A percentile compares a stretch with the other conserved stretches of the same genome.
These are phyloP conservation scores for Geophilus truncorum DNA, from an alignment of 2,888 invertebrate genomes.

Conservation along the genomic window DNA sequence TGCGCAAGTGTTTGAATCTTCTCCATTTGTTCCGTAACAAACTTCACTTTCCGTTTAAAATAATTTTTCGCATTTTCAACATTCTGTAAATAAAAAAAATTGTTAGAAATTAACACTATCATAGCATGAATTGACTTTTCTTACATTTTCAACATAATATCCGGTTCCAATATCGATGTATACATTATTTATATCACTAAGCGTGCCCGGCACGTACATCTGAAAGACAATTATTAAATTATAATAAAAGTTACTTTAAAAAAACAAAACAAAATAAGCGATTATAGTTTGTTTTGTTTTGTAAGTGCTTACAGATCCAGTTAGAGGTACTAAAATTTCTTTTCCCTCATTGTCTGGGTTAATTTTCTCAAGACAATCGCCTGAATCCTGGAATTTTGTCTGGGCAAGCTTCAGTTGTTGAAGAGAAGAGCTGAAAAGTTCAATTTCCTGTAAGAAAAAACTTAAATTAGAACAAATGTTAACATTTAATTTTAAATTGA, in stretches of 20 bases:
- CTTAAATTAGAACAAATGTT: background rate
- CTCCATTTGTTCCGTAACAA: slow-evolving; percentile 33
- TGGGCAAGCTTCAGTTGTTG: slow-evolving; percentile 62
- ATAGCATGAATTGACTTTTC: background rate
- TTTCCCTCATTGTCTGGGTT: slow-evolving; percentile 71
- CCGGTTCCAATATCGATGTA: slow-evolving; percentile 95
- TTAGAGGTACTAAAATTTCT: slow-evolving; percentile 85
- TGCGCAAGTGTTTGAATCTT: slow-evolving; percentile 29
- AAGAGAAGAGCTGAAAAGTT: slow-evolving; percentile 36
- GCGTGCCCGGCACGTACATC: slow-evolving; percentile 92
- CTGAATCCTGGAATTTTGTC: slow-evolving; percentile 81
- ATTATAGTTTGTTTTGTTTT: no score
- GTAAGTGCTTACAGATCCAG: slow-evolving; percentile 66
- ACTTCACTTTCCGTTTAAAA: slow-evolving; percentile 32
- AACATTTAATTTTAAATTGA: background rate
- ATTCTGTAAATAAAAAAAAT: background rate
- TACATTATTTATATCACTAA: slow-evolving; percentile 77
- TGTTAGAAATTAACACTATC: background rate
- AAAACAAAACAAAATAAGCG: background rate
- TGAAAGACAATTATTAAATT: slow-evolving; percentile 43
- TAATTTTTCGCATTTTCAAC: slow-evolving; percentile 30
- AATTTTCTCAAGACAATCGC: slow-evolving; percentile 74
- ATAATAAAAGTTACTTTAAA: background rate
- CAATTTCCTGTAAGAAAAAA: slow-evolving; percentile 60
- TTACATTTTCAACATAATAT: slow-evolving; percentile 88